Conservation (phyloP, 2,113 vertebrate species). For the Ovis canadensis region DNA sequence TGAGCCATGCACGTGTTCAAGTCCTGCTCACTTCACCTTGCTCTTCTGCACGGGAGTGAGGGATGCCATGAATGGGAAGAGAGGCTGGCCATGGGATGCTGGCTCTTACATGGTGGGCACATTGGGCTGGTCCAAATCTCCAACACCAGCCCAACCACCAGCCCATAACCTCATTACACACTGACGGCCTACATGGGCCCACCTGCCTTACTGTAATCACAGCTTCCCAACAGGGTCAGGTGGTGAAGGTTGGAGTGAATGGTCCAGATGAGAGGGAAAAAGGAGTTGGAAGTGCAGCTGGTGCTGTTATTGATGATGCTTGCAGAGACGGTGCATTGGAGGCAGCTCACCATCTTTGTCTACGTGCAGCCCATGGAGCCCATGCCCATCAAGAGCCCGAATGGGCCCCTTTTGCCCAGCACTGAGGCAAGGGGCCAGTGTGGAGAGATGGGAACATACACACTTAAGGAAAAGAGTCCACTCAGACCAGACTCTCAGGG, state of each 20-base stretch:
- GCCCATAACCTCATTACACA: too few species aligned
- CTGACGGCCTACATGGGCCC: rapidly evolving
- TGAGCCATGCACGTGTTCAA: not conserved
- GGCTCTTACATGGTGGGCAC: not conserved
- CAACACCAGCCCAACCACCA: not conserved
- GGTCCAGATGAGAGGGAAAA: not conserved
- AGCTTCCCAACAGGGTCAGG: not conserved
- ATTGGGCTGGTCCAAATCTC: not conserved
- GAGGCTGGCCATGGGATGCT: not conserved
- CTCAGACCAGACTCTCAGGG: not conserved
- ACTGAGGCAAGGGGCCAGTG: not conserved
- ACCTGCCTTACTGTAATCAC: not conserved
- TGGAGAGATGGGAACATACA: not conserved
- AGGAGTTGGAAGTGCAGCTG: not conserved
- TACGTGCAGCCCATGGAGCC: not conserved
- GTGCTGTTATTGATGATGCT: not conserved
- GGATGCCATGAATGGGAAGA: not conserved
- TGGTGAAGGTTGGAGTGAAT: not conserved
- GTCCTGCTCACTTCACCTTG: not conserved
- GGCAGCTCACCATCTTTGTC: not conserved
- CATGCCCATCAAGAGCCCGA: too few species aligned
- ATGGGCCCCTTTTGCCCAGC: not conserved
- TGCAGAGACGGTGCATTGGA: not conserved
- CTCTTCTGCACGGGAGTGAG: rapidly evolving
- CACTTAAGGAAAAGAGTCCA: not conserved